phyloP scores from a whole-genome alignment of 2,888 invertebrate genomes.

The Lucinisca nassula region DNA sequence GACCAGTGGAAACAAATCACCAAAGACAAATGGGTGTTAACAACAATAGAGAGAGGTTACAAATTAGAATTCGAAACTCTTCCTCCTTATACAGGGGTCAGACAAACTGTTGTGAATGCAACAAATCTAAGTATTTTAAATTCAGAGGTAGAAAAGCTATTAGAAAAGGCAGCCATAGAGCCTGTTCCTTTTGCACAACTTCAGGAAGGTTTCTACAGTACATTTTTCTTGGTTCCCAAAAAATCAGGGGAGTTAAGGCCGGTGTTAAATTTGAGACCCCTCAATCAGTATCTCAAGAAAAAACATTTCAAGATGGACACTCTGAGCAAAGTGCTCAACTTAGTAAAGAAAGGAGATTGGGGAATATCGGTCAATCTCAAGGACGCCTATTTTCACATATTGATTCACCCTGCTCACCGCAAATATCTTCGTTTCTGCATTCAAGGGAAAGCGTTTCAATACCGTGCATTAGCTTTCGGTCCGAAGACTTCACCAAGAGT shows the following conservation, averaged over 20 bases:
- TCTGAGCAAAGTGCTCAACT: constrained; percentile 40
- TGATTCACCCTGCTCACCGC: constrained; percentile 32
- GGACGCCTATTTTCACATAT: constrained; percentile 47
- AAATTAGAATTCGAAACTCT: constrained; percentile 5
- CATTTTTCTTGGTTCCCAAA: constrained; percentile 51
- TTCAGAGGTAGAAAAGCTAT: constrained; percentile 44
- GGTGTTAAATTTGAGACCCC: constrained; percentile 58
- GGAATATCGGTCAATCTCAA: constrained; percentile 36
- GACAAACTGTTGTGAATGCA: constrained; percentile 9
- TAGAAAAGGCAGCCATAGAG: constrained; percentile 43
- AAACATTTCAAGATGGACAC: constrained; percentile 62
- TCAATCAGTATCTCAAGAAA: constrained; percentile 47
- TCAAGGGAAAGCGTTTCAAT: constrained; percentile 27
- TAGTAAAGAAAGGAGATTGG: constrained; percentile 45
- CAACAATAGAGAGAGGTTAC: neutral
- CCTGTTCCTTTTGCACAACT: constrained; percentile 15
- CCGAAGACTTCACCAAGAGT: constrained; percentile 33
- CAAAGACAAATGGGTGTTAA: neutral
- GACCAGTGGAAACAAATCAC: constrained; percentile 16
- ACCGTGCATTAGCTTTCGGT: constrained; percentile 24
- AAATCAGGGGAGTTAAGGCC: constrained; percentile 42
- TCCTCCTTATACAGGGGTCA: neutral
- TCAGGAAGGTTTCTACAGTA: constrained; percentile 55
- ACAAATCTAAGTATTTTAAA: neutral
- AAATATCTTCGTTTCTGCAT: constrained; percentile 42